These are phyloP conservation scores for Artemisiospiza belli DNA, from an alignment of 2,113 vertebrate genomes.

Conservation along the genomic window DNA sequence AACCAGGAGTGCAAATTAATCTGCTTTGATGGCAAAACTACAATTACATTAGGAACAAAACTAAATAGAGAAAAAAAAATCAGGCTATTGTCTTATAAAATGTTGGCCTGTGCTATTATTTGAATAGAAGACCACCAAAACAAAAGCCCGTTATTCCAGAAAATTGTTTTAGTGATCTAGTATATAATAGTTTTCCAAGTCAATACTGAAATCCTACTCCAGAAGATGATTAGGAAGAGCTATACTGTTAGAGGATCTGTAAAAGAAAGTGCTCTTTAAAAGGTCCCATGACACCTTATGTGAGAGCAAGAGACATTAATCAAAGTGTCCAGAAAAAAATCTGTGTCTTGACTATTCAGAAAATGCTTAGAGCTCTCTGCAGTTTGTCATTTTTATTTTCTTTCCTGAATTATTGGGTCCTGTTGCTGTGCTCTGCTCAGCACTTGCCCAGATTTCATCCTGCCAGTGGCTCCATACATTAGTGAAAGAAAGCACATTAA, in stretches of 20 bases:
- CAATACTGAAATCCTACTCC: conserved; percentile 12
- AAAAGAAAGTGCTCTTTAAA: conserved; percentile 30
- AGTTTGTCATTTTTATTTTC: not conserved
- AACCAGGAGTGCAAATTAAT: conserved; percentile 1
- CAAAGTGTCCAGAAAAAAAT: not conserved
- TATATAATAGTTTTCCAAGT: not conserved
- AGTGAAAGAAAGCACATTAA: not conserved
- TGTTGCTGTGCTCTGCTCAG: not conserved
- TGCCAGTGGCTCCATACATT: fast-evolving
- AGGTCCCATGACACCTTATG: not conserved
- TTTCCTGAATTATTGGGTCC: not conserved
- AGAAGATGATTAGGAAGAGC: not conserved
- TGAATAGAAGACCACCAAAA: conserved; percentile 16
- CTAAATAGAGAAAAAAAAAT: not conserved
- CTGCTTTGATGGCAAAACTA: not conserved
- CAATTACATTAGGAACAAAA: not conserved
- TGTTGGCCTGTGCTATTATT: not conserved
- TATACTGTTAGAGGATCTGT: not conserved
- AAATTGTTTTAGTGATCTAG: conserved; percentile 13
- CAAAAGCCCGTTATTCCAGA: not conserved
- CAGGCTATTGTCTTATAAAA: not conserved
- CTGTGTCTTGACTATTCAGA: not conserved
- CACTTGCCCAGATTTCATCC: not conserved
- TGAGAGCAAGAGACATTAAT: not conserved
- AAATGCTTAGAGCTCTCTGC: not conserved